Percentiles rank a stretch among this genome's conserved stretches.
These are phyloP conservation scores for Argentina silus DNA, from an alignment of 2,797 vertebrate genomes.

Conservation along the genomic window DNA sequence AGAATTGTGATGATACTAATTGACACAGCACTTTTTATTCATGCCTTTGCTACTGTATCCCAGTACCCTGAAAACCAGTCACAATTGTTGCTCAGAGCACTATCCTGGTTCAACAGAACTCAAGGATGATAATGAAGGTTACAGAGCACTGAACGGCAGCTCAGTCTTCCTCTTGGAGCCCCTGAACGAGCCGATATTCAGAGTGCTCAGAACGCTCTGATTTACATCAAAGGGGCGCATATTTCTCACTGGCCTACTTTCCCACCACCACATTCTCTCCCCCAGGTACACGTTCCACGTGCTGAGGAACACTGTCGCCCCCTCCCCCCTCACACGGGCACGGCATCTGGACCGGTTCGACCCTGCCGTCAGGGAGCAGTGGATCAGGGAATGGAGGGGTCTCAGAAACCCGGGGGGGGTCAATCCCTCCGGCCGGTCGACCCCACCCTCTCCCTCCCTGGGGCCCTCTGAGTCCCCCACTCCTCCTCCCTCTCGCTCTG, in stretches of 20 bases:
- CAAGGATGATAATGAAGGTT: slow-evolving; percentile 38
- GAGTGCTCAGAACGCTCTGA: slow-evolving; percentile 70
- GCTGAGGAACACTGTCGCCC: slow-evolving; percentile 82
- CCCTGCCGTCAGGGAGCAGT: slow-evolving; percentile 66
- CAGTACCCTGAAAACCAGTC: too few species aligned
- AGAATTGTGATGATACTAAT: too few species aligned
- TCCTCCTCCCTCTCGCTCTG: slow-evolving; percentile 19
- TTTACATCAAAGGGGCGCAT: slow-evolving; percentile 78
- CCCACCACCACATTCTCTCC: slow-evolving; percentile 57
- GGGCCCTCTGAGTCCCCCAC: slow-evolving; percentile 34
- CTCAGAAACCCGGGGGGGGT: slow-evolving; percentile 52
- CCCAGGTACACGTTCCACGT: slow-evolving; percentile 85
- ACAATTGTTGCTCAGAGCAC: too few species aligned
- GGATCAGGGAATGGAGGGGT: slow-evolving; percentile 82
- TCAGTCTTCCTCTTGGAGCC: slow-evolving; percentile 38
- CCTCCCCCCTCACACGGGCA: slow-evolving; percentile 79
- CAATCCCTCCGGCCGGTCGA: slow-evolving; percentile 40
- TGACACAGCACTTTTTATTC: too few species aligned
- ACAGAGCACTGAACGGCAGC: slow-evolving; percentile 40
- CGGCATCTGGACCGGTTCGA: slow-evolving; percentile 83
- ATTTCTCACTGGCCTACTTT: slow-evolving; percentile 80
- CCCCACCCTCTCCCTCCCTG: slow-evolving; percentile 47
- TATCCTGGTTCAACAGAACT: too few species aligned
- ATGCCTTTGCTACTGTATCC: too few species aligned
- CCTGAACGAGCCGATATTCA: slow-evolving; percentile 66